phyloP scores from a whole-genome alignment of 2,888 invertebrate species.

The Volucella bombylans region DNA sequence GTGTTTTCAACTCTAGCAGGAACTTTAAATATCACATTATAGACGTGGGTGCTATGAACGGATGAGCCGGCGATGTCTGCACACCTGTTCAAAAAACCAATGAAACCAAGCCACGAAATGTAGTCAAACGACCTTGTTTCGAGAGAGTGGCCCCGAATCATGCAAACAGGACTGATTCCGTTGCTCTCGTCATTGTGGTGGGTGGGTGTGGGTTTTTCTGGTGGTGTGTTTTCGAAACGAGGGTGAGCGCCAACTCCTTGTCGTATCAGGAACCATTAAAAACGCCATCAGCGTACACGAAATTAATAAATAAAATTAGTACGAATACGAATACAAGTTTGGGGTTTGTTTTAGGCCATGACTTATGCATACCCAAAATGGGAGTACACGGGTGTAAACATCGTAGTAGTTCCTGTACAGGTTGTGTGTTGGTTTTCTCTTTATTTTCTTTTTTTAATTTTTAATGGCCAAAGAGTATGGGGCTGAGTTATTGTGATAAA shows the following conservation, averaged over 20 bases:
- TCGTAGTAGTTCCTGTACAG: not conserved
- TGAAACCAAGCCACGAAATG: constrained; percentile 38
- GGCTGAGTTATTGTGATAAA: not conserved
- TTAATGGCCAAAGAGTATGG: not conserved
- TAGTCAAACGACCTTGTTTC: constrained; percentile 49
- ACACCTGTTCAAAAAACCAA: constrained; percentile 55
- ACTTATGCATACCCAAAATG: constrained; percentile 41
- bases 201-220: not conserved
- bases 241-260: constrained; percentile 48
- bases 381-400: constrained; percentile 21
- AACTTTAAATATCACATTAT: not conserved
- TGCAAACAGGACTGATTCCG: constrained; percentile 18
- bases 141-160: constrained; percentile 6
- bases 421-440: constrained; percentile 1
- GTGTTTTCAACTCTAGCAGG: constrained; percentile 34
- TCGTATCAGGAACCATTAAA: constrained; percentile 72
- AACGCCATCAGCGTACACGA: constrained; percentile 78
- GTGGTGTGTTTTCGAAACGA: not conserved
- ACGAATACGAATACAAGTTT: constrained; percentile 53
- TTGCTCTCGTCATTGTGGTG: not conserved
- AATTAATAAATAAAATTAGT: constrained; percentile 74
- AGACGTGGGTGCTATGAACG: not conserved
- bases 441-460: not conserved
- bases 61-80: constrained; percentile 30
- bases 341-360: constrained; percentile 40